Evolutionary conservation across 2,797 vertebrate species (phyloP).

Genomic region (Ambastaia sidthimunki): DNA sequence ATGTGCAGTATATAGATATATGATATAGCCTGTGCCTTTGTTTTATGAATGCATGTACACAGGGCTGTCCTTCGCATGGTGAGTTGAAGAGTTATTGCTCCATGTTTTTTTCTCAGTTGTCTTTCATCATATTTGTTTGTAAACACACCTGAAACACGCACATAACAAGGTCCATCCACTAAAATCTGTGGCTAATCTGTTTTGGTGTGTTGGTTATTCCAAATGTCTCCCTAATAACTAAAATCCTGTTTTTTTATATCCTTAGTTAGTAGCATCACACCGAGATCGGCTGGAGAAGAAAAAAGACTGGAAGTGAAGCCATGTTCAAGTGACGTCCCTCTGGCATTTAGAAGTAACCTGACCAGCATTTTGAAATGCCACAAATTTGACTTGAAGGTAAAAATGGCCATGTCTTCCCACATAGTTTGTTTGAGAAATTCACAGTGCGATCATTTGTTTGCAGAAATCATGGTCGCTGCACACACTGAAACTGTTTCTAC

Average conservation of each 20-base stretch:
- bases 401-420: background rate
- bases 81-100: too few relatives aligned
- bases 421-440: background rate
- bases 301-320: constrained; percentile 72
- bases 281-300: constrained; percentile 77
- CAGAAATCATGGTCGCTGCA: constrained; percentile 69
- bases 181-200: background rate
- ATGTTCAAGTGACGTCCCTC: constrained; percentile 71
- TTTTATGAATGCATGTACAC: too few relatives aligned
- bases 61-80: too few relatives aligned
- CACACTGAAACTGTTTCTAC: constrained; percentile 63
- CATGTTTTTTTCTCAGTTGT: too few relatives aligned
- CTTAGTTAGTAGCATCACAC: constrained; percentile 72
- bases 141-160: constrained; percentile 69
- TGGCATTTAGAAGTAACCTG: background rate
- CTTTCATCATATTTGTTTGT: too few relatives aligned
- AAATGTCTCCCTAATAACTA: background rate
- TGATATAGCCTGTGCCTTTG: too few relatives aligned
- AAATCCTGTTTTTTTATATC: constrained; percentile 9
- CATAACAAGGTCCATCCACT: constrained; percentile 77
- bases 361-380: background rate
- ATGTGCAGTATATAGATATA: too few relatives aligned
- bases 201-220: background rate
- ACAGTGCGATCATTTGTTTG: constrained; percentile 15
- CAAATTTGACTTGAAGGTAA: too few relatives aligned